Percentiles rank a stretch among this genome's conserved stretches.
phyloP scores from a whole-genome alignment of 2,113 vertebrate genomes.

The Noturus placidus region DNA sequence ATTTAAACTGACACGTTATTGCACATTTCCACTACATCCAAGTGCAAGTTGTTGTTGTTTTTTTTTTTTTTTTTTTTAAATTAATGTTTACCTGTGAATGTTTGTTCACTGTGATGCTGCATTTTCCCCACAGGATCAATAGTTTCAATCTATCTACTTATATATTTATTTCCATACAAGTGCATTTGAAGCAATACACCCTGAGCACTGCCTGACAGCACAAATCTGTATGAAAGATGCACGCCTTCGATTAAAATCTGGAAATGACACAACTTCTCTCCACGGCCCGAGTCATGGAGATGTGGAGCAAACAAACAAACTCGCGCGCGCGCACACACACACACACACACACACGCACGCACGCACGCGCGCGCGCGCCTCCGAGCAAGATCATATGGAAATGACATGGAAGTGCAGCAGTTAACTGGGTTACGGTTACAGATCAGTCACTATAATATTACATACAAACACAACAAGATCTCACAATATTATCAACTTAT shows the following conservation, averaged over 20 bases:
- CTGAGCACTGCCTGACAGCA: neutral
- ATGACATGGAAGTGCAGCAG: neutral
- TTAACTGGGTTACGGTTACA: neutral
- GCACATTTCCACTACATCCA: neutral
- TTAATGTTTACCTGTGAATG: neutral
- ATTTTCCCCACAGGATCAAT: neutral
- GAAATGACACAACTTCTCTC: neutral
- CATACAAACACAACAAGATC: neutral
- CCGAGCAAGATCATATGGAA: conserved; percentile 2
- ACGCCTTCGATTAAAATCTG: neutral
- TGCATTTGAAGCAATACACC: neutral
- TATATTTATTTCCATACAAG: neutral
- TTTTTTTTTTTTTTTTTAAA: neutral
- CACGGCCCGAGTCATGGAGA: neutral
- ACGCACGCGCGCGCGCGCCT: neutral
- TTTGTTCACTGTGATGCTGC: neutral
- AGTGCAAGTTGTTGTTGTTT: neutral
- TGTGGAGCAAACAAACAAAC: neutral
- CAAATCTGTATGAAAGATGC: neutral
- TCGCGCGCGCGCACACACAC: neutral
- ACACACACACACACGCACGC: neutral
- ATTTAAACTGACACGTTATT: neutral
- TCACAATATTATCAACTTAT: neutral
- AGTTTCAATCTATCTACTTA: neutral
- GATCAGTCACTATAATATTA: too few relatives aligned